Conservation (phyloP, 1,140 invertebrate genomes). For the Solenopsis fugax region DNA sequence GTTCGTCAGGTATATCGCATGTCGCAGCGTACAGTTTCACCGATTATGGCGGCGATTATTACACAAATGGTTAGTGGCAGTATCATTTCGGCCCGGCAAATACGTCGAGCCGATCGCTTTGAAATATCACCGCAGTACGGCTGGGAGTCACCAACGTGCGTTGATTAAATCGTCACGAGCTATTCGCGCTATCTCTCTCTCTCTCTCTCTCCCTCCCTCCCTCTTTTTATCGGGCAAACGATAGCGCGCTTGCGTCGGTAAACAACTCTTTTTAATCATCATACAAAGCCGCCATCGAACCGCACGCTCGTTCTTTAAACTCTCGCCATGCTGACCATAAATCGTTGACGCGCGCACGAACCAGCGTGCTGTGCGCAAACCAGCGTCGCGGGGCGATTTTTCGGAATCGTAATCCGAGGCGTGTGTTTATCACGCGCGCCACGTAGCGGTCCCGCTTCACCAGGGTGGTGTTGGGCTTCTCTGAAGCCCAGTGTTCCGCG, state of each 20-base stretch:
- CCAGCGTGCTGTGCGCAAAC: neutral
- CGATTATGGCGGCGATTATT: constrained; percentile 47
- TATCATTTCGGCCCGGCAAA: constrained; percentile 24
- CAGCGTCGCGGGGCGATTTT: constrained; percentile 55
- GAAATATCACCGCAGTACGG: constrained; percentile 38
- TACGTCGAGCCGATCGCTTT: constrained; percentile 36
- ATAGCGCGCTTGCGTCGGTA: constrained; percentile 9
- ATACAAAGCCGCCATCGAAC: constrained; percentile 53
- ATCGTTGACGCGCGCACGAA: constrained; percentile 18
- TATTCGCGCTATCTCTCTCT: neutral
- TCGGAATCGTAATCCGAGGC: constrained; percentile 57
- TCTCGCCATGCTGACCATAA: constrained; percentile 49
- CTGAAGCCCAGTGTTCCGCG: neutral
- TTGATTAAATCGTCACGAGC: constrained; percentile 68
- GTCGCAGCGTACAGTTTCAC: constrained; percentile 9
- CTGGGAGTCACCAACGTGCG: constrained; percentile 59
- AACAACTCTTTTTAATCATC: constrained; percentile 73
- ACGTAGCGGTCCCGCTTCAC: constrained; percentile 33
- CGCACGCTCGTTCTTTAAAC: constrained; percentile 67
- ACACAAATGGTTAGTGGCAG: neutral
- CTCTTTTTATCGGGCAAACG: constrained; percentile 29
- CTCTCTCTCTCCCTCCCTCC: neutral
- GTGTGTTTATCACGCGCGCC: constrained; percentile 64
- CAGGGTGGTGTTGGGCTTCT: neutral
- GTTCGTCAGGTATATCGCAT: constrained; percentile 1